phyloP scores from a whole-genome alignment of 2,888 invertebrate species.

The Oxycera nigricornis region DNA sequence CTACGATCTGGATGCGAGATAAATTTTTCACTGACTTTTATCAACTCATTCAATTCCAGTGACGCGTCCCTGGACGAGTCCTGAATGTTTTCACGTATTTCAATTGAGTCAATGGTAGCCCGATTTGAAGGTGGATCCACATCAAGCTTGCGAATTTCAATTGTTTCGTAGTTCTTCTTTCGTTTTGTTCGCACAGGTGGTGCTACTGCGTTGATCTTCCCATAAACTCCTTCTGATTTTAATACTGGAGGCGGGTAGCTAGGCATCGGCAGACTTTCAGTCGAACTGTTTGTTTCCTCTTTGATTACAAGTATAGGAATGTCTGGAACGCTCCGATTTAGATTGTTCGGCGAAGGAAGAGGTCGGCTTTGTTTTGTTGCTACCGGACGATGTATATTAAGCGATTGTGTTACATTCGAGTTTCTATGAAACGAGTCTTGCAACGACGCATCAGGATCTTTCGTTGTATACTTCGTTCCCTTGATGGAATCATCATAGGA shows the following conservation, averaged over 20 bases:
- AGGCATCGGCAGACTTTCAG: slow-evolving; percentile 56
- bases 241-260: slow-evolving; percentile 56
- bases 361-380: slow-evolving; percentile 44
- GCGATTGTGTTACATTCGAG: slow-evolving; percentile 45
- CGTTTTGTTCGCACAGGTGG: slow-evolving; percentile 56
- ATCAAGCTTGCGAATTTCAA: slow-evolving; percentile 52
- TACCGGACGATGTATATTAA: slow-evolving; percentile 50
- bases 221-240: slow-evolving; percentile 51
- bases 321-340: slow-evolving; percentile 24
- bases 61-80: slow-evolving; percentile 50
- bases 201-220: slow-evolving; percentile 51
- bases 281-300: slow-evolving; percentile 29
- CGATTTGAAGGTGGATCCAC: slow-evolving; percentile 48
- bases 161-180: slow-evolving; percentile 56
- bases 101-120: slow-evolving; percentile 55
- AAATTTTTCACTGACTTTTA: background rate
- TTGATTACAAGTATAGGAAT: slow-evolving; percentile 9
- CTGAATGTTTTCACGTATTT: slow-evolving; percentile 54
- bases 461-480: slow-evolving; percentile 8
- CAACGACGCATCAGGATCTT: slow-evolving; percentile 6
- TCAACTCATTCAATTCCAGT: slow-evolving; percentile 3
- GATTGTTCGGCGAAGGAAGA: background rate
- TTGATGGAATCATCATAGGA: slow-evolving; percentile 57
- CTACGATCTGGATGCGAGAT: slow-evolving; percentile 56
- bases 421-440: slow-evolving; percentile 42